phyloP scores from a whole-genome alignment of 2,113 vertebrate genomes.

The Bubo scandiacus region DNA sequence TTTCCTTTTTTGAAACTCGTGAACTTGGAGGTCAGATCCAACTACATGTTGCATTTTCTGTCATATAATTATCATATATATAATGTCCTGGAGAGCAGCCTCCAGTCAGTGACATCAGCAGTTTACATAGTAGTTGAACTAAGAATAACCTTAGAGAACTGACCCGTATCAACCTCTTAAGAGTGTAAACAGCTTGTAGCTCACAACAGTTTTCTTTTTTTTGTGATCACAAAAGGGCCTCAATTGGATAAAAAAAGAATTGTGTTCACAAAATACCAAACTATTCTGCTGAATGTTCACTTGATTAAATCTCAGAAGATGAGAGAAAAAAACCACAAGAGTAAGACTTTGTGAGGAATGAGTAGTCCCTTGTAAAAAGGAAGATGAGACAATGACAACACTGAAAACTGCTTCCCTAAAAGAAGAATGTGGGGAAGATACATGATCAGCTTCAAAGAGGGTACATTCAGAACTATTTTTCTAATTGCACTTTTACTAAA shows the following conservation, averaged over 20 bases:
- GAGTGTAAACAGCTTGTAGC: conserved; percentile 50
- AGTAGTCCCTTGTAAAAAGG: neutral
- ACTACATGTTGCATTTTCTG: conserved; percentile 44
- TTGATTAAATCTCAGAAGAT: conserved; percentile 22
- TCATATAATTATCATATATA: conserved; percentile 41
- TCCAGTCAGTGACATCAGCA: conserved; percentile 49
- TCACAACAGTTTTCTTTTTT: conserved; percentile 17
- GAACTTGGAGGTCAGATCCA: conserved; percentile 8
- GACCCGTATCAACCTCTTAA: conserved; percentile 23
- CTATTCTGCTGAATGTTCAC: neutral
- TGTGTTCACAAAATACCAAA: neutral
- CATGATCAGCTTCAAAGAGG: neutral
- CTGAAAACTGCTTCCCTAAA: neutral
- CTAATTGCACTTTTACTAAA: neutral
- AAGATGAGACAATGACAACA: neutral
- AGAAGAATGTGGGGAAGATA: neutral
- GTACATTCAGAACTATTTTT: neutral
- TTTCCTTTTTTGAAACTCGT: neutral
- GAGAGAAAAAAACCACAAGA: neutral
- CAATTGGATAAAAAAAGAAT: neutral
- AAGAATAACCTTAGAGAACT: conserved; percentile 65
- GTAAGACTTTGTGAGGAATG: neutral
- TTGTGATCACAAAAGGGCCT: neutral
- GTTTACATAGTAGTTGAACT: conserved; percentile 50
- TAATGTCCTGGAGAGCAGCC: conserved; percentile 23